Evolutionary conservation across 1,140 invertebrate species (phyloP), one percentile per base, ranked within the genome.

Genomic region (Papilio polytes): DNA sequence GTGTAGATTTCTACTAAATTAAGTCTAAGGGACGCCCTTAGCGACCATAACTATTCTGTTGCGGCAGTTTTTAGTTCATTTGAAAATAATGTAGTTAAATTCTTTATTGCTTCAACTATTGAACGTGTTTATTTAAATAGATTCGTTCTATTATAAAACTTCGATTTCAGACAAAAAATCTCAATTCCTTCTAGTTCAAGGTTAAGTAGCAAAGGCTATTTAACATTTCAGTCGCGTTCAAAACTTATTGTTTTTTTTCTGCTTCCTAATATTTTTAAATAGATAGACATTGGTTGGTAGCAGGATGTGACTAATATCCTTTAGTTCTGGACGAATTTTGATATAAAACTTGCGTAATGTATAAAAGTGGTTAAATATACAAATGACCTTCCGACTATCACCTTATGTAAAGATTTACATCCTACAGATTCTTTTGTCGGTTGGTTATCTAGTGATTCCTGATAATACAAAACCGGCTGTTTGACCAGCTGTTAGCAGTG

Each of bases 271-370:
- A 78, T 9, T 44, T 78, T 66, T 46, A 63, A 78, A 78, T 78
- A 31, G 31, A 63, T 22, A 22, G n/a, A 44, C 36, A 59, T 41
- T 63, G 48, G 26, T 31, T 10, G 26, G 74, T 56, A 31, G 20
- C 10, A 66, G 77, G 77, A 78, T 78, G 20, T 78, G 77, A 78
- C 77, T 78, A 78, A 78, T 63, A 78, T 78, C 77, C 77, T 41
- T 44, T 63, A 22, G 18, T 63, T 78, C 41, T 66, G 26, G 26
- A 70, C 13, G 63, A 26, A 31, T 31, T 26, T 26, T 66, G 15
- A 53, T n/a, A 53, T 56, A 56, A 56, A 56, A 56, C n/a, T 56
- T 13, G 48, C 12, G 46, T 9, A 13, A 9, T 15, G 48, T 15
- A 51, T 51, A 51, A 13, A 51, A 51, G 48, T 51, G 15, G 0